Percentiles rank a stretch among this genome's conserved stretches.
These are phyloP conservation scores for Stictonetta naevosa DNA, from an alignment of 2,113 vertebrate species.

Conservation along the genomic window DNA sequence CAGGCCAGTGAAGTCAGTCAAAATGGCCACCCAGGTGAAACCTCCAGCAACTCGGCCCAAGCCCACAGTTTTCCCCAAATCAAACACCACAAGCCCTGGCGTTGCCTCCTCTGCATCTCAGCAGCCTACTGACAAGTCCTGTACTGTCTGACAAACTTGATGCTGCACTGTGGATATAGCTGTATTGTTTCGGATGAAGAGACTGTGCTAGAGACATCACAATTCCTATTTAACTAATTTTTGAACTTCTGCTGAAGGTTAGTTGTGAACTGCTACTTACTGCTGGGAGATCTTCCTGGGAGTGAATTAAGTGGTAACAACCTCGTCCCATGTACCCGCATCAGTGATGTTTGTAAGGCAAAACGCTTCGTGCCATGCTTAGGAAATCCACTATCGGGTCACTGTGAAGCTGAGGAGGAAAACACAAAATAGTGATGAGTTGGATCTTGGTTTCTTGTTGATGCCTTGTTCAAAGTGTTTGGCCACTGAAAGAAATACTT, in stretches of 20 bases:
- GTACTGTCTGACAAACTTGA: constrained; percentile 83
- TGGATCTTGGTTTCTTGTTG: background rate
- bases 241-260: constrained; percentile 62
- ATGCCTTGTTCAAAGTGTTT: constrained; percentile 9
- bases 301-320: background rate
- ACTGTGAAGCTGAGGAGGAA: constrained; percentile 65
- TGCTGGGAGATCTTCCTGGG: constrained; percentile 47
- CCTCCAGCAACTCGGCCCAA: constrained; percentile 95
- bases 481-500: background rate
- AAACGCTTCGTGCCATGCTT: background rate
- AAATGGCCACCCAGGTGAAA: constrained; percentile 80
- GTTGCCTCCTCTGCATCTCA: constrained; percentile 87
- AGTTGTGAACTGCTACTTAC: constrained; percentile 54
- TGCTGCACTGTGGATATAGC: constrained; percentile 25
- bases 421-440: background rate
- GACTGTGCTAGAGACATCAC: constrained; percentile 8
- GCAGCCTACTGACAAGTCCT: constrained; percentile 92
- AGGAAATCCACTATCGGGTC: background rate
- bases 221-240: constrained; percentile 58
- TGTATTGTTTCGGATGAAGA: constrained; percentile 13
- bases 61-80: constrained; percentile 92
- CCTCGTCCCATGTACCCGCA: background rate
- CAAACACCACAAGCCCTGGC: constrained; percentile 78
- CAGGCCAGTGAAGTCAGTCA: constrained; percentile 85
- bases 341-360: background rate